Evolutionary conservation across 2,888 invertebrate genomes (phyloP).

Genomic region (Cephus spinipes): DNA sequence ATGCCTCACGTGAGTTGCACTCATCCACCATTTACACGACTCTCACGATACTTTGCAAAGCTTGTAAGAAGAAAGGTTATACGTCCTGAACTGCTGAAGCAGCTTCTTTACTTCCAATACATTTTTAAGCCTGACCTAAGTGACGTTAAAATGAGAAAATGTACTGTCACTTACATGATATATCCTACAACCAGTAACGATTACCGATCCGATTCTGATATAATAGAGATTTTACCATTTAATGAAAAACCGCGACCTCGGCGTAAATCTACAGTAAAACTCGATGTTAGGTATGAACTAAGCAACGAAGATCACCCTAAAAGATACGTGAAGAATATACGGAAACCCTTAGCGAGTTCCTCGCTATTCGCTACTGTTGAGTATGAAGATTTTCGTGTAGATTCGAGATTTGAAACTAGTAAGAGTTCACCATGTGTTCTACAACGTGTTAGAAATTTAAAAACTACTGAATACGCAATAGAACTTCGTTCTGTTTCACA

Average conservation of each 20-base stretch:
- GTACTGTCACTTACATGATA: conserved; percentile 54
- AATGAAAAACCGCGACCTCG: conserved; percentile 30
- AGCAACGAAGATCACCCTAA: conserved; percentile 37
- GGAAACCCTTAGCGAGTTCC: background rate
- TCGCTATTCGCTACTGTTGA: background rate
- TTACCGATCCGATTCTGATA: conserved; percentile 36
- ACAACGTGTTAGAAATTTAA: no score
- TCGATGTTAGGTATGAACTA: conserved; percentile 59
- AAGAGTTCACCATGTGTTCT: conserved; percentile 44
- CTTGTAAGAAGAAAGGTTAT: conserved; percentile 80
- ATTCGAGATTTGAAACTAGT: conserved; percentile 33
- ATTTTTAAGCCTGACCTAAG: conserved; percentile 70
- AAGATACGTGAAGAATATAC: background rate
- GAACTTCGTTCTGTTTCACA: background rate
- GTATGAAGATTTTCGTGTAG: background rate
- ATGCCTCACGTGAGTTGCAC: conserved; percentile 79
- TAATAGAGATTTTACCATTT: conserved; percentile 12
- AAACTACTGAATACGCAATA: background rate
- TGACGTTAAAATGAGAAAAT: conserved; percentile 69
- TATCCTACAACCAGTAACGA: conserved; percentile 42
- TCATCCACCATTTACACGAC: conserved; percentile 81
- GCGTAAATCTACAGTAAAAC: conserved; percentile 57
- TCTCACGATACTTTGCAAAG: conserved; percentile 81
- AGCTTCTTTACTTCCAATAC: conserved; percentile 77
- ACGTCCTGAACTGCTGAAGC: conserved; percentile 78